Evolutionary conservation across 2,888 invertebrate species (phyloP).

Genomic region (Acleris emargana): DNA sequence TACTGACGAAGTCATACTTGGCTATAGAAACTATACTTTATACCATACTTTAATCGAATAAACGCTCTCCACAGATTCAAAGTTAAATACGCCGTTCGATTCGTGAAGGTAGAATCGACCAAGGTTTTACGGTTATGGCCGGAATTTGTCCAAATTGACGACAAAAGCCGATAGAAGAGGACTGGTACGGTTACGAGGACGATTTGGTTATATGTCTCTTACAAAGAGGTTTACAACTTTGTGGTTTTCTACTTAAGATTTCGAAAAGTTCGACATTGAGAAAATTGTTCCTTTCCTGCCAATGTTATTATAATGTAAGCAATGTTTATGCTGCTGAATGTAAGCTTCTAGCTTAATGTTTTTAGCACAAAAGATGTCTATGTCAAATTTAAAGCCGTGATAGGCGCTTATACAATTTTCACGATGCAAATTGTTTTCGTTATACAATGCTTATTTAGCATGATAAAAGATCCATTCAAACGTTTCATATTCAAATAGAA

Average conservation of each 20-base stretch:
- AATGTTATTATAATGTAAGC: too few species aligned
- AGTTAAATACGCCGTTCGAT: slow-evolving; percentile 25
- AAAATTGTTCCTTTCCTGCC: too few species aligned
- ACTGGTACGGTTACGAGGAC: slow-evolving; percentile 9
- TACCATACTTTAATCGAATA: too few species aligned
- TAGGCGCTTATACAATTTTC: neutral
- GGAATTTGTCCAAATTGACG: slow-evolving; percentile 29
- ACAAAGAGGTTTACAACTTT: neutral
- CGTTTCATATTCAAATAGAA: too few species aligned
- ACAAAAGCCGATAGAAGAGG: slow-evolving; percentile 21
- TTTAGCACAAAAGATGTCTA: neutral
- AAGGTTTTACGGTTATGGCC: slow-evolving; percentile 34
- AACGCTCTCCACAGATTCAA: slow-evolving; percentile 11
- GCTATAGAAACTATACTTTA: too few species aligned
- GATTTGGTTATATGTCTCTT: slow-evolving; percentile 1
- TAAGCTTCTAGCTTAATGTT: too few species aligned
- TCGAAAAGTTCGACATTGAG: too few species aligned
- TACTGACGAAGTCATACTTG: too few species aligned
- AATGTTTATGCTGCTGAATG: too few species aligned
- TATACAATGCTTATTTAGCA: slow-evolving; percentile 1
- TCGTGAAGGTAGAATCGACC: slow-evolving; percentile 21
- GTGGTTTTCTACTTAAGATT: too few species aligned
- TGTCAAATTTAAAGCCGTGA: neutral
- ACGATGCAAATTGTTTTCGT: slow-evolving; percentile 2
- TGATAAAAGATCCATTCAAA: neutral